phyloP scores from a whole-genome alignment of 1,140 invertebrate species.

The Venustaconcha ellipsiformis region DNA sequence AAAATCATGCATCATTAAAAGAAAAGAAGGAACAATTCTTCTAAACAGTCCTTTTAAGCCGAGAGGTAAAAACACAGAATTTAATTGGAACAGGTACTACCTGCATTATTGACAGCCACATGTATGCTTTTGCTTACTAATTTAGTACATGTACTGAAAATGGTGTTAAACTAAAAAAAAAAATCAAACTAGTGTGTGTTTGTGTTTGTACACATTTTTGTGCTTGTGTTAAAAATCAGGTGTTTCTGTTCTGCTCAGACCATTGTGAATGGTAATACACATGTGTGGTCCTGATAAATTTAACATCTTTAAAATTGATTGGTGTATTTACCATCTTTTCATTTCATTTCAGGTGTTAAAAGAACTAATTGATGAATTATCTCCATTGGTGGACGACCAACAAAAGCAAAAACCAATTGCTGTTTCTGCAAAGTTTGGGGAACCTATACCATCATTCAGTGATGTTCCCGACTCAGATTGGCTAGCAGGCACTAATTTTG shows the following conservation, averaged over 20 bases:
- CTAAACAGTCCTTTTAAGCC: no score
- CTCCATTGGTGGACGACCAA: conserved; percentile 23
- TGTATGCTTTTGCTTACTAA: no score
- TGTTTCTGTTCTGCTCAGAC: background rate
- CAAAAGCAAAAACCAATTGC: conserved; percentile 16
- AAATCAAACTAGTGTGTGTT: no score
- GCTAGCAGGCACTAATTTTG: conserved; percentile 52
- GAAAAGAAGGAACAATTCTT: no score
- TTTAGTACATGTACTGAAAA: no score
- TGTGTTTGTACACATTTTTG: no score
- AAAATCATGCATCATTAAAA: no score
- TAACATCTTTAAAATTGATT: background rate
- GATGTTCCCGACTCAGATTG: conserved; percentile 35
- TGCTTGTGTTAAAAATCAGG: background rate
- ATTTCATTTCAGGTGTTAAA: conserved; percentile 45
- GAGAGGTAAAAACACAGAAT: no score
- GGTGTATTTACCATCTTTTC: background rate
- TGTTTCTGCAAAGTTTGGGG: conserved; percentile 23
- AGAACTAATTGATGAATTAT: conserved; percentile 43
- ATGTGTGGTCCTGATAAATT: background rate
- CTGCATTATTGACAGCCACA: no score
- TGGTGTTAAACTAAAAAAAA: no score
- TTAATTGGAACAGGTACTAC: no score
- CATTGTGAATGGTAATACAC: no score
- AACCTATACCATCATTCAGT: conserved; percentile 2